Conservation (phyloP, 2,797 vertebrate genomes). For the Amblyraja radiata region DNA sequence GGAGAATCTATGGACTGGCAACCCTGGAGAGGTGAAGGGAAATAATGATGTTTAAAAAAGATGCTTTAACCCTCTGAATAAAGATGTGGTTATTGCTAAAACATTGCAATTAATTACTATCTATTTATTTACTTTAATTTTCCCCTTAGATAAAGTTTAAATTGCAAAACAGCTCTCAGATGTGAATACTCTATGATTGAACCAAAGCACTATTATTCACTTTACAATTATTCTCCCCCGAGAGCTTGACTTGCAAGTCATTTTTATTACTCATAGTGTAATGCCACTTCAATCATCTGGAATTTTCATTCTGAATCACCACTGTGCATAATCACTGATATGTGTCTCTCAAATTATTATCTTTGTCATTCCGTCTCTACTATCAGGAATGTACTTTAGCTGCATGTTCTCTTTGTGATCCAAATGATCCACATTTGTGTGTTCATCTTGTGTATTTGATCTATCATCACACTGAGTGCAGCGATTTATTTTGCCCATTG, state of each 20-base stretch:
- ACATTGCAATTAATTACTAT: not conserved
- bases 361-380: not conserved
- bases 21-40: not conserved
- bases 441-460: conserved; percentile 8
- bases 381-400: not conserved
- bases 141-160: not conserved
- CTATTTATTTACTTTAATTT: not conserved
- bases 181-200: not conserved
- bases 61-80: not conserved
- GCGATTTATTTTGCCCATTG: conserved; percentile 15
- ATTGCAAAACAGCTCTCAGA: not conserved
- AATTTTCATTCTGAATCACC: not conserved
- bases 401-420: not conserved
- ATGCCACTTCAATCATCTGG: not conserved
- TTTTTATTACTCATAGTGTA: not conserved
- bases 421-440: not conserved
- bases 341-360: not conserved
- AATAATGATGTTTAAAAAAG: not conserved
- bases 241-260: not conserved
- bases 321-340: not conserved
- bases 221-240: not conserved
- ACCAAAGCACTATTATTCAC: not conserved
- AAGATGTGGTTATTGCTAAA: not conserved
- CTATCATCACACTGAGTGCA: not conserved
- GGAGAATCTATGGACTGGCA: not conserved